Percentiles rank a stretch among this genome's conserved stretches.
Evolutionary conservation across 2,113 vertebrate genomes (phyloP).

Genomic region (Henicopernis longicauda): DNA sequence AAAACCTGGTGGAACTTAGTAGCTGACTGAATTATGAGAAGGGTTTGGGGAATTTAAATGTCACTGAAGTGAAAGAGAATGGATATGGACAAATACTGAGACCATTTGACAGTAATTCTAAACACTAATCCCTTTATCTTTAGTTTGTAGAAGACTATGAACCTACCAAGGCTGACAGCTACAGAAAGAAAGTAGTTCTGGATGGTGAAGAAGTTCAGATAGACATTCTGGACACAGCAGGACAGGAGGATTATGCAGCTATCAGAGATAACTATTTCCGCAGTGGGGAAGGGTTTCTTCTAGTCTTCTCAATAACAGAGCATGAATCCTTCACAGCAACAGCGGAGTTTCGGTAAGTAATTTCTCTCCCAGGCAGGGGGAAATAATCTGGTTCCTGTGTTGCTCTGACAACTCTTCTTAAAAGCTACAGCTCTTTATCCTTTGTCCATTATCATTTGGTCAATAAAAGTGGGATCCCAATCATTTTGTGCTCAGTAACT

Average conservation of each 20-base stretch:
- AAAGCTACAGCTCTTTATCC: not conserved
- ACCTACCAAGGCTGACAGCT: constrained; percentile 98
- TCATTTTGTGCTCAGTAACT: not conserved
- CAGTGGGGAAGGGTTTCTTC: constrained; percentile 94
- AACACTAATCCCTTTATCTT: not conserved
- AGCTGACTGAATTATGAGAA: not conserved
- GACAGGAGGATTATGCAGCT: constrained; percentile 97
- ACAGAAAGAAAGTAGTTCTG: constrained; percentile 97
- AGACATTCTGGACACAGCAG: constrained; percentile 88
- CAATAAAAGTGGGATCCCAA: not conserved
- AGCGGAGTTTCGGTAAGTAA: constrained; percentile 85
- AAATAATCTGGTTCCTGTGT: not conserved
- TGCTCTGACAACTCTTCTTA: not conserved
- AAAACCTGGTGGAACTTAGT: not conserved
- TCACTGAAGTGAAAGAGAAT: not conserved
- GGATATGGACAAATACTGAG: not conserved
- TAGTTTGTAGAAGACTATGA: constrained; percentile 99
- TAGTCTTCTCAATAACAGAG: constrained; percentile 97
- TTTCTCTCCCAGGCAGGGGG: not conserved
- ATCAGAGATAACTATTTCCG: constrained; percentile 99
- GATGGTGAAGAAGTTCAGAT: constrained; percentile 98
- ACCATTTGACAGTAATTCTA: not conserved
- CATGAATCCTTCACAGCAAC: constrained; percentile 91
- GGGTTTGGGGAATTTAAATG: not conserved
- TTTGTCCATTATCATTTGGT: not conserved